Evolutionary conservation across 2,113 vertebrate species (phyloP).

Genomic region (Lathamus discolor): DNA sequence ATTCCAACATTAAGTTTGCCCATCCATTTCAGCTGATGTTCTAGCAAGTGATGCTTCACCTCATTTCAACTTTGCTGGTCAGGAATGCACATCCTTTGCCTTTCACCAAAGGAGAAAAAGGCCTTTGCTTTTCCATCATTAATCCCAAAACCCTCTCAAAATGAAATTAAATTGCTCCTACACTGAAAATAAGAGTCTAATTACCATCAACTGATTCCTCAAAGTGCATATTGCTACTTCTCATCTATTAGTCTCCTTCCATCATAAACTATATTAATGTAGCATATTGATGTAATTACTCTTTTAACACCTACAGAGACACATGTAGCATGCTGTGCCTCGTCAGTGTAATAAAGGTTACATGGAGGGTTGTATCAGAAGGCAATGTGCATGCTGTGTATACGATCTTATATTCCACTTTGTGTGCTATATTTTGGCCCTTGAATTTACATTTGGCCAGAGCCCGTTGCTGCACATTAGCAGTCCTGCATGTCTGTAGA

Average conservation of each 20-base stretch:
- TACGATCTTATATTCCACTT: neutral
- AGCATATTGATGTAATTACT: conserved; percentile 9
- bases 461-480: rapidly evolving
- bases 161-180: neutral
- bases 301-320: neutral
- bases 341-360: neutral
- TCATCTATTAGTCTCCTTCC: neutral
- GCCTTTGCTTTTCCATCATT: neutral
- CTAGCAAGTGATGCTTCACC: neutral
- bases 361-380: neutral
- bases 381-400: neutral
- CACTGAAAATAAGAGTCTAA: neutral
- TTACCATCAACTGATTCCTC: neutral
- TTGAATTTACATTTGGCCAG: neutral
- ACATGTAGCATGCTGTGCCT: neutral
- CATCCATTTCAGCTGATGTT: neutral
- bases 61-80: neutral
- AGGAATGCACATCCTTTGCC: neutral
- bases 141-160: neutral
- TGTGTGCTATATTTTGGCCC: neutral
- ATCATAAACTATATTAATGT: neutral
- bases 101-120: neutral
- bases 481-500: neutral
- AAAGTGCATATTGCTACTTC: neutral
- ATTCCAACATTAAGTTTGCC: neutral